Percentiles rank a stretch among this genome's conserved stretches.
phyloP scores from a whole-genome alignment of 2,113 vertebrate genomes.

The Smithornis capensis region DNA sequence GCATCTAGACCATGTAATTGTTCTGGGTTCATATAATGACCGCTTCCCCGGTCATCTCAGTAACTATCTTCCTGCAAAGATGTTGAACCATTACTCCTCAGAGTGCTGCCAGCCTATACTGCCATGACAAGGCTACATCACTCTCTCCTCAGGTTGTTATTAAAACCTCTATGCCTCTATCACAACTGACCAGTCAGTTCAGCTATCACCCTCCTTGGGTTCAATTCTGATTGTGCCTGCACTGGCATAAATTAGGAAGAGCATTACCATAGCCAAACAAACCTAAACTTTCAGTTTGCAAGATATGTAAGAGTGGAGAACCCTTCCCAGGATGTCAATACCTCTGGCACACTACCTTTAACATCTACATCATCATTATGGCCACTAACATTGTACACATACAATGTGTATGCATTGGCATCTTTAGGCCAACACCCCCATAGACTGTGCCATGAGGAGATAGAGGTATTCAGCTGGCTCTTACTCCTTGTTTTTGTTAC shows the following conservation, averaged over 20 bases:
- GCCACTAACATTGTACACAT: fast-evolving
- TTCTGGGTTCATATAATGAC: neutral
- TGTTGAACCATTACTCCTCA: neutral
- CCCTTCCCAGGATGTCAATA: neutral
- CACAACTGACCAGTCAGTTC: neutral
- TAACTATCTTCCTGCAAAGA: neutral
- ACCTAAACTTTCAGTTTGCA: neutral
- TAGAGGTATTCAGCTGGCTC: neutral
- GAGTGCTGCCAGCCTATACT: neutral
- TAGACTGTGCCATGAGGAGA: neutral
- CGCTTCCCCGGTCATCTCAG: neutral
- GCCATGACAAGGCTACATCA: neutral
- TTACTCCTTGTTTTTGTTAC: neutral
- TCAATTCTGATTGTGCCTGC: neutral
- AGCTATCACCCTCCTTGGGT: neutral
- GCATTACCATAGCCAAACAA: neutral
- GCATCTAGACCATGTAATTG: neutral
- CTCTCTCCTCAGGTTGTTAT: neutral
- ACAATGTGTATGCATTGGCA: neutral
- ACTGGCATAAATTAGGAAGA: neutral
- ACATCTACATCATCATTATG: neutral
- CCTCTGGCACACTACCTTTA: neutral
- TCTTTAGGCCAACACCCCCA: neutral
- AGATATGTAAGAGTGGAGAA: neutral
- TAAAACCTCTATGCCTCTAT: neutral